Percentiles rank a stretch among this genome's conserved stretches.
phyloP scores from a whole-genome alignment of 2,888 invertebrate species.

The Xiphydria camelus region DNA sequence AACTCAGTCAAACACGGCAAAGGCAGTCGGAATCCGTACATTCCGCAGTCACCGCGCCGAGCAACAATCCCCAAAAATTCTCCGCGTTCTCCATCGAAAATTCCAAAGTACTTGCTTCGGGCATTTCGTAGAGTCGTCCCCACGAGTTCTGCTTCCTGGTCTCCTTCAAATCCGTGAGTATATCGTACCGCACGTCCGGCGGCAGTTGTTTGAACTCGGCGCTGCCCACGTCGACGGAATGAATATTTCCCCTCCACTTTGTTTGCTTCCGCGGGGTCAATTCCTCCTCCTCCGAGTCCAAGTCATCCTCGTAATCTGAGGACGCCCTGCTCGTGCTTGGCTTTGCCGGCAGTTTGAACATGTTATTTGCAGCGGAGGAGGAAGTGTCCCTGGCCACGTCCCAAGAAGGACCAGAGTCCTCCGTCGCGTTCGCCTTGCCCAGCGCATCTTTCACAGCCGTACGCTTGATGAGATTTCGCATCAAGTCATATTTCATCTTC shows the following conservation, averaged over 20 bases:
- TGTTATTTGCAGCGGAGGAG: conserved; percentile 42
- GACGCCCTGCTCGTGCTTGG: conserved; percentile 45
- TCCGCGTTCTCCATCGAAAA: too few species aligned
- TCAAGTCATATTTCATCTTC: conserved; percentile 75
- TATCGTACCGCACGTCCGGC: conserved; percentile 88
- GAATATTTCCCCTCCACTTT: conserved; percentile 63
- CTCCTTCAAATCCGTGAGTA: conserved; percentile 87
- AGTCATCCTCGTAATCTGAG: conserved; percentile 56
- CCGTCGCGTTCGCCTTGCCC: conserved; percentile 59
- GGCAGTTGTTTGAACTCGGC: conserved; percentile 80
- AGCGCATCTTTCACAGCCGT: conserved; percentile 74
- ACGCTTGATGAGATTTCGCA: conserved; percentile 79
- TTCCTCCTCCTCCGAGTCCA: conserved; percentile 49
- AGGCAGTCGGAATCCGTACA: too few species aligned
- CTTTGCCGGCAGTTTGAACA: conserved; percentile 68
- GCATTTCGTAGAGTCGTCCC: conserved; percentile 82
- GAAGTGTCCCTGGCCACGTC: conserved; percentile 19
- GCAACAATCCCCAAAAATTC: not conserved
- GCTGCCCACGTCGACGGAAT: conserved; percentile 79
- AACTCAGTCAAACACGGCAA: too few species aligned
- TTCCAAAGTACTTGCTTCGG: conserved; percentile 66
- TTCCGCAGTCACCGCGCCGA: too few species aligned
- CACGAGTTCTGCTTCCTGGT: conserved; percentile 89
- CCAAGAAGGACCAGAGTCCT: conserved; percentile 17
- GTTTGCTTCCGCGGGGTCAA: conserved; percentile 59